Conservation (phyloP, 2,888 invertebrate genomes). For the Leptinotarsa peninsularis region DNA sequence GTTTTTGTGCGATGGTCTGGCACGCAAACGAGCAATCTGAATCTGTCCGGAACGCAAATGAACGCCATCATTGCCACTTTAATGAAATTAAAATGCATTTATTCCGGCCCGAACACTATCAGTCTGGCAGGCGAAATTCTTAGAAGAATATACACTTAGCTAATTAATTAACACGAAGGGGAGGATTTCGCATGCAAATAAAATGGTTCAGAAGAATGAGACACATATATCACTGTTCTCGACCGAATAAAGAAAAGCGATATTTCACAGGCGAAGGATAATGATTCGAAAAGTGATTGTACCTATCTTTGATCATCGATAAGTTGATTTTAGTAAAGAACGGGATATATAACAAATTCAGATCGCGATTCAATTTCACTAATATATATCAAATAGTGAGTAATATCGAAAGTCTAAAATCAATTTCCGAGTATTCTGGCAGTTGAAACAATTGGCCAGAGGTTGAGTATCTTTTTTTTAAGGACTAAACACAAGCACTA, state of each 20-base stretch:
- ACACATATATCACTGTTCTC: slow-evolving; percentile 25
- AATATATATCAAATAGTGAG: too few species aligned
- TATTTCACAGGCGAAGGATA: slow-evolving; percentile 2
- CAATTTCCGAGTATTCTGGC: too few species aligned
- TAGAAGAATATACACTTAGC: slow-evolving; percentile 63
- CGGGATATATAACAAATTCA: too few species aligned
- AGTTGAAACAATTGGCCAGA: too few species aligned
- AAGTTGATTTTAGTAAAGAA: too few species aligned
- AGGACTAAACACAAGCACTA: too few species aligned
- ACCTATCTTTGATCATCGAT: background rate
- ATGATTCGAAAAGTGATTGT: background rate
- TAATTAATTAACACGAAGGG: slow-evolving; percentile 59
- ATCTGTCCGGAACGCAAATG: slow-evolving; percentile 52
- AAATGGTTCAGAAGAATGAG: slow-evolving; percentile 20
- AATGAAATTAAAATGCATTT: slow-evolving; percentile 68
- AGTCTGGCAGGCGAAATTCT: slow-evolving; percentile 61
- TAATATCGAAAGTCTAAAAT: too few species aligned
- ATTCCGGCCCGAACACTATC: slow-evolving; percentile 63
- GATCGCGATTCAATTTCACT: too few species aligned
- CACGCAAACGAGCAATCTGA: slow-evolving; percentile 65
- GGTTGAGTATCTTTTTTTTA: too few species aligned
- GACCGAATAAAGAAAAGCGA: background rate
- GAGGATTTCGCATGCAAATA: slow-evolving; percentile 25
- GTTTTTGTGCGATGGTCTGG: slow-evolving; percentile 28
- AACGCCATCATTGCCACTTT: slow-evolving; percentile 59